Percentiles rank a stretch among this genome's conserved stretches.
phyloP scores from a whole-genome alignment of 2,797 vertebrate genomes.

The Tamandua tetradactyla region DNA sequence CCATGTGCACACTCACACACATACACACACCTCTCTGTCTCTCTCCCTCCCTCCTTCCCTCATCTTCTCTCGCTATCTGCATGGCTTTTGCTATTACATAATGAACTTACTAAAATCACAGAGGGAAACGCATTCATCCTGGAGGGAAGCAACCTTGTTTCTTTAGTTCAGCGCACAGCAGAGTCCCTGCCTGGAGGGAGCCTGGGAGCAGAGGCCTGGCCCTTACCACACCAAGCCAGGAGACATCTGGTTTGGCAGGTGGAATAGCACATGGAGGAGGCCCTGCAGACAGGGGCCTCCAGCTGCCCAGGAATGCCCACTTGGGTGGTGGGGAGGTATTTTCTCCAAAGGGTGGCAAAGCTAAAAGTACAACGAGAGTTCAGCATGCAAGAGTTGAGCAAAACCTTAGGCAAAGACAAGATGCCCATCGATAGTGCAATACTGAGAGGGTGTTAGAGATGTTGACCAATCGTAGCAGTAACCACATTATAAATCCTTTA shows the following conservation, averaged over 20 bases:
- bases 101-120: constrained; percentile 19
- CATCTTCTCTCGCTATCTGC: not conserved
- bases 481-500: constrained; percentile 3
- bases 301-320: not conserved
- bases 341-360: not conserved
- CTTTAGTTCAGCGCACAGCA: constrained; percentile 1
- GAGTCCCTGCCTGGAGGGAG: not conserved
- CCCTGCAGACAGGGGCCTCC: not conserved
- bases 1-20: no score
- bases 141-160: not conserved
- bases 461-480: not conserved
- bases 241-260: not conserved
- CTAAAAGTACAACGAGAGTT: no score
- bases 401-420: not conserved
- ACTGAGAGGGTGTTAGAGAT: not conserved
- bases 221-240: not conserved
- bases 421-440: not conserved
- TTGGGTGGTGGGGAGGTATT: no score
- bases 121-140: not conserved
- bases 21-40: not conserved
- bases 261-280: not conserved
- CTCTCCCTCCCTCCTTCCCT: not conserved
- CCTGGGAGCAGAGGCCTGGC: not conserved
- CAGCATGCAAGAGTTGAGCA: not conserved
- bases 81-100: not conserved